phyloP scores from a whole-genome alignment of 2,888 invertebrate genomes.

The Agonopterix subpropinquella region DNA sequence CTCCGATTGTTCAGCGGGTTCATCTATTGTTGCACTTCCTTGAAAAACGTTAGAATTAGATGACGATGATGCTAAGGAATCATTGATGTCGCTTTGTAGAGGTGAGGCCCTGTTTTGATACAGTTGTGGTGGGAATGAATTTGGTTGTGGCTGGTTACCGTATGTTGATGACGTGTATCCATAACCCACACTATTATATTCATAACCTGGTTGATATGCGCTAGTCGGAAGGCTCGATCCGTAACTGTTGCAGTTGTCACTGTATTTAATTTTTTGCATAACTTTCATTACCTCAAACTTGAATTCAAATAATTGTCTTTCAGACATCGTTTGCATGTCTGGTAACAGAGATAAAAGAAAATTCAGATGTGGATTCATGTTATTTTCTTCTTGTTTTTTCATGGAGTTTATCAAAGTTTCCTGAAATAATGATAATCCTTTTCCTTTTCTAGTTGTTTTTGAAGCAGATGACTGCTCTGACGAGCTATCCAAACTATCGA shows the following conservation, averaged over 20 bases:
- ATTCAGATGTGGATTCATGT: slow-evolving; percentile 13
- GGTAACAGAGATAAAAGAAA: slow-evolving; percentile 18
- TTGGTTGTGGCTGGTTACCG: slow-evolving; percentile 12
- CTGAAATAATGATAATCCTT: slow-evolving; percentile 15
- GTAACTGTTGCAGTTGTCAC: slow-evolving; percentile 12
- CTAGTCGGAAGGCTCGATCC: slow-evolving; percentile 10
- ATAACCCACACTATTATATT: background rate
- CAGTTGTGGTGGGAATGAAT: slow-evolving; percentile 2
- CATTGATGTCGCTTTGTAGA: slow-evolving; percentile 3
- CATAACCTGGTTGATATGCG: background rate
- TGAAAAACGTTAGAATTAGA: slow-evolving; percentile 5
- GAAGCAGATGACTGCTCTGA: slow-evolving; percentile 4
- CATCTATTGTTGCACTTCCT: background rate
- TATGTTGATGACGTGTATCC: slow-evolving; percentile 8
- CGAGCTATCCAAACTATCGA: background rate
- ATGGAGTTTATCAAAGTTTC: slow-evolving; percentile 14
- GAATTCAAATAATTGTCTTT: slow-evolving; percentile 19
- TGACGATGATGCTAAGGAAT: too few species aligned
- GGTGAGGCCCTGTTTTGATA: slow-evolving; percentile 6
- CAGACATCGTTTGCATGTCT: slow-evolving; percentile 19
- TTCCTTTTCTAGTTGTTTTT: slow-evolving; percentile 10
- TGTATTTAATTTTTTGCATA: slow-evolving; percentile 13
- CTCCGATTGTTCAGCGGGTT: too few species aligned
- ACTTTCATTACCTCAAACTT: slow-evolving; percentile 19
- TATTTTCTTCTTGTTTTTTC: slow-evolving; percentile 14